Base-by-base conservation (phyloP, 2,888 invertebrate species). In the Muscina levida region DNA sequence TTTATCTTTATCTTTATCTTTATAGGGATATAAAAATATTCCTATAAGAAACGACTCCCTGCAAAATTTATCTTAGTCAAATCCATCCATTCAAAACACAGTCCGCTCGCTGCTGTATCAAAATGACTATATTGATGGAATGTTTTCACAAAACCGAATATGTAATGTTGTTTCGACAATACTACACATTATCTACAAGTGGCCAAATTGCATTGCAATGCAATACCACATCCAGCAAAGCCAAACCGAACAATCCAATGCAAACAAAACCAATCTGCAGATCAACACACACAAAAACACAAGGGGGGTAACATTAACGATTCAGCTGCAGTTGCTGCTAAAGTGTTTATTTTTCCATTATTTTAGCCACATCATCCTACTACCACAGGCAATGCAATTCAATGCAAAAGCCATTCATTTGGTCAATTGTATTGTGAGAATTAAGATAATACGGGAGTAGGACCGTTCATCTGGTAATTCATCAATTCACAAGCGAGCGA, bases 261-360 rank as follows among this genome's bases (percentile, higher is more conserved):
- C 19, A 26, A 44, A 31, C 44, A 53, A 53, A 11, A 22, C 24
- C 22, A 53, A 22, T 2, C 53, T 22, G 31, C 51, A 67, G 46
- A 53, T 53, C 31, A 57, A 71, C 13, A n/a, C n/a, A n/a, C n/a
- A n/a, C n/a, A n/a, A n/a, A n/a, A n/a, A n/a, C n/a, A n/a, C 57
- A 72, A 44, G 75, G 84, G 85, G 87, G 86, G 85, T 85, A 85
- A 82, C 86, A 83, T 85, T 82, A 85, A 87, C 85, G 87, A 85
- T 83, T 82, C 44, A 46, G 81, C 59, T 11, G 31, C 39, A 46
- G 31, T 78, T 68, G 53, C 51, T 37, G 17, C n/a, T 51, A n/a
- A 24, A 31, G 31, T 24, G 22, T 53, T 37, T 56, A 15, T 46
- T 76, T 62, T 59, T 17, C 26, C 46, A 44, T 75, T 67, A 44